These are phyloP conservation scores for Actenoides hombroni DNA, from an alignment of 2,113 vertebrate species.

Conservation along the genomic window DNA sequence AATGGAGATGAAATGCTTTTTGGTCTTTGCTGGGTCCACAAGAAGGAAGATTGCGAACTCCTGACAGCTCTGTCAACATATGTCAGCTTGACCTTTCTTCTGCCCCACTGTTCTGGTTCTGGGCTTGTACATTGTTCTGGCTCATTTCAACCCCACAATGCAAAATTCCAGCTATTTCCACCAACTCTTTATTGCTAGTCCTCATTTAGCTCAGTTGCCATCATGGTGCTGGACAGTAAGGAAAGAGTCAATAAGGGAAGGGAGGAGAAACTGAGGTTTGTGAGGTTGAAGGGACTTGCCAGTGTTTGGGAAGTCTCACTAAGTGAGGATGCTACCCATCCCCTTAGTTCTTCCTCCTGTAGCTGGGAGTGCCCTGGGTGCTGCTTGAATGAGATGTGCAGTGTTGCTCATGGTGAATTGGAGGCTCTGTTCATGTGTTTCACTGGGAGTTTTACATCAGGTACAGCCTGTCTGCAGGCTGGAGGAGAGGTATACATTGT, in stretches of 20 bases:
- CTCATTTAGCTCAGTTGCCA: neutral
- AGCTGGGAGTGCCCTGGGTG: neutral
- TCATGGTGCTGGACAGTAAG: fast-evolving
- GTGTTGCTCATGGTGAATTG: neutral
- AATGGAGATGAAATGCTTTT: neutral
- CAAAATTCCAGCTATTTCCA: neutral
- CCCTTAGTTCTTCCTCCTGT: neutral
- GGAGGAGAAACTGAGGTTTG: neutral
- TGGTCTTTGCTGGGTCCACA: neutral
- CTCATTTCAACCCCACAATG: neutral
- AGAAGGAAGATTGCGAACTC: neutral
- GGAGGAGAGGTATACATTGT: neutral
- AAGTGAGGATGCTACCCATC: neutral
- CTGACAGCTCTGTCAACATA: constrained; percentile 17
- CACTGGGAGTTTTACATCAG: neutral
- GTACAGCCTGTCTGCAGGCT: neutral
- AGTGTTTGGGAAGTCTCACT: neutral
- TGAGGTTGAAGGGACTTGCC: neutral
- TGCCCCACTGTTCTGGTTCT: neutral
- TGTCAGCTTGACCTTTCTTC: constrained; percentile 11
- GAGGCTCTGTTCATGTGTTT: neutral
- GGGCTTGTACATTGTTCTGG: constrained; percentile 12
- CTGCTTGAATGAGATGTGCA: neutral
- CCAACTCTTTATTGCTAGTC: neutral
- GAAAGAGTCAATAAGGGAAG: no score